Conservation (phyloP, 2,888 invertebrate genomes). For the Drosophila austrosaltans region DNA sequence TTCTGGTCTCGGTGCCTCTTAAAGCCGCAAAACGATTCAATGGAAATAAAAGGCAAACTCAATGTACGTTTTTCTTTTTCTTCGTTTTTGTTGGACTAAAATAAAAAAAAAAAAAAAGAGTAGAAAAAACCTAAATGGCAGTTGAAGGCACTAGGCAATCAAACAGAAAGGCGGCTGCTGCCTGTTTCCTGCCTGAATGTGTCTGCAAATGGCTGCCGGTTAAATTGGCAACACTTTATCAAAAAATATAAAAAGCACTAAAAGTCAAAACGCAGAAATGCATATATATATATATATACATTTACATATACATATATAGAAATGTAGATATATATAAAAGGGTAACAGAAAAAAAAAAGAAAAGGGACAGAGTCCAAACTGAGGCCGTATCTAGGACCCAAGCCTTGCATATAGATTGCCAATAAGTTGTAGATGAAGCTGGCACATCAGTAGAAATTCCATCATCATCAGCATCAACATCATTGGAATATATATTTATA, state of each 20-base stretch:
- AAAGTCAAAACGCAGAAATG: conserved; percentile 66
- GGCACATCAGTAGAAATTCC: conserved; percentile 4
- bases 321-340: conserved; percentile 25
- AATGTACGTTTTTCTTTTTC: not conserved
- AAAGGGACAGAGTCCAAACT: conserved; percentile 35
- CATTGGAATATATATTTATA: conserved; percentile 18
- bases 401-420: conserved; percentile 74
- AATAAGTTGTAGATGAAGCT: conserved; percentile 71
- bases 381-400: conserved; percentile 36
- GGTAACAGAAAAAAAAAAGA: conserved; percentile 29
- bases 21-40: conserved; percentile 63
- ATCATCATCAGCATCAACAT: conserved; percentile 32
- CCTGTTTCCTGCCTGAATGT: conserved; percentile 25
- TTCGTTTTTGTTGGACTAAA: conserved; percentile 53
- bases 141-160: conserved; percentile 55
- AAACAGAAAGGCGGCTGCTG: conserved; percentile 67
- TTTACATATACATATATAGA: not conserved
- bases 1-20: conserved; percentile 24
- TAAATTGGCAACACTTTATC: conserved; percentile 78
- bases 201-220: conserved; percentile 70
- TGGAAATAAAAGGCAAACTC: conserved; percentile 47
- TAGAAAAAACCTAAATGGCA: conserved; percentile 50
- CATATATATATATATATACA: conserved; percentile 23
- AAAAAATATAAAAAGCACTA: conserved; percentile 77
- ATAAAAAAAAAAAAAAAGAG: conserved; percentile 49